phyloP scores from a whole-genome alignment of 2,113 vertebrate species.

The Apistogramma diplotaenia region DNA sequence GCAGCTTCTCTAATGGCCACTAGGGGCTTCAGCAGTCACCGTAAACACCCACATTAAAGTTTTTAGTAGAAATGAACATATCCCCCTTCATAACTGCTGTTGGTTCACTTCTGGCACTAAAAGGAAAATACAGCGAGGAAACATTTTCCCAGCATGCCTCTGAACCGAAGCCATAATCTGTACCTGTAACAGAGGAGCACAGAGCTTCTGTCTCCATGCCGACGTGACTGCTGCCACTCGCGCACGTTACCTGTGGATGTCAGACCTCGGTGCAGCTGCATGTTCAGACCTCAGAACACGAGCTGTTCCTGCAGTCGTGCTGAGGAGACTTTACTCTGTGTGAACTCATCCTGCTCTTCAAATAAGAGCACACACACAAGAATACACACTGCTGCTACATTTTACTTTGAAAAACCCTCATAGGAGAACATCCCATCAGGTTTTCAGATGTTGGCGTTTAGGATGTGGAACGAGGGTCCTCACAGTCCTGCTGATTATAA shows the following conservation, averaged over 20 bases:
- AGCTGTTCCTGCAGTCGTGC: not conserved
- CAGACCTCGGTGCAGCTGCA: not conserved
- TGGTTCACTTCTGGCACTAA: no score
- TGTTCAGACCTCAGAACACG: no score
- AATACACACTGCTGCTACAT: not conserved
- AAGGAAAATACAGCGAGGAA: no score
- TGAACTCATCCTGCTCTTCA: no score
- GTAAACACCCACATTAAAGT: no score
- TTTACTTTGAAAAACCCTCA: not conserved
- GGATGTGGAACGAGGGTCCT: no score
- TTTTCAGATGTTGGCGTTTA: not conserved
- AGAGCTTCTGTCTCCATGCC: not conserved
- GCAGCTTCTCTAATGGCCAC: not conserved
- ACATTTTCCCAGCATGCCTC: accelerated
- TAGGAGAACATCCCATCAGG: not conserved
- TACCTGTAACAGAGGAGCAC: not conserved
- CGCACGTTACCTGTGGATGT: not conserved
- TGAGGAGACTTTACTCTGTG: no score
- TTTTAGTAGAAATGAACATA: no score
- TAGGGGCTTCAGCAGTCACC: not conserved
- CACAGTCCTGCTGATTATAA: not conserved
- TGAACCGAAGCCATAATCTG: no score
- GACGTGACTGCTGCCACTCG: not conserved
- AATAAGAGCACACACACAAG: no score
- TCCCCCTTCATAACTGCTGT: no score